A percentile compares a stretch with the other conserved stretches of the same genome.
Evolutionary conservation across 2,888 invertebrate genomes (phyloP).

Genomic region (Nomada goodeniana): DNA sequence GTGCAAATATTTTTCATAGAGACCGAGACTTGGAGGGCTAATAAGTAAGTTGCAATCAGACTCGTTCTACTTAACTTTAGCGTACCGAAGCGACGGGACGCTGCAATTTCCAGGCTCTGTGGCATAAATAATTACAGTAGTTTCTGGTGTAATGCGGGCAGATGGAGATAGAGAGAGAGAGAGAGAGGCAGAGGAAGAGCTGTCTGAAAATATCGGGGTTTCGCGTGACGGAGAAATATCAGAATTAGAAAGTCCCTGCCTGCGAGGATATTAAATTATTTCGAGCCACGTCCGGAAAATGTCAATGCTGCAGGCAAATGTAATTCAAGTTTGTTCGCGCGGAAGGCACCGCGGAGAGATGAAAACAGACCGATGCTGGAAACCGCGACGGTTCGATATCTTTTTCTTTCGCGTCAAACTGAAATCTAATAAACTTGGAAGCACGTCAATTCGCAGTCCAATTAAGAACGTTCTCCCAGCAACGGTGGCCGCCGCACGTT

Average conservation of each 20-base stretch:
- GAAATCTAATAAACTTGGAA: slow-evolving; percentile 40
- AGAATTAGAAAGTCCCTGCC: slow-evolving; percentile 1
- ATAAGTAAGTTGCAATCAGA: no score
- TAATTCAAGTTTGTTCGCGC: slow-evolving; percentile 18
- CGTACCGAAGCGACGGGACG: no score
- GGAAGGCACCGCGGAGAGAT: not conserved
- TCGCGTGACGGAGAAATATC: not conserved
- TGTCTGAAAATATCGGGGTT: not conserved
- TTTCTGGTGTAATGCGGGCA: no score
- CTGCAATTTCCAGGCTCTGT: no score
- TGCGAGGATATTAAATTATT: slow-evolving; percentile 36
- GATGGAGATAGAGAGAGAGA: no score
- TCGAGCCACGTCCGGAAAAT: slow-evolving; percentile 5
- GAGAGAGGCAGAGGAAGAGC: not conserved
- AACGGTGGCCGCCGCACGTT: not conserved
- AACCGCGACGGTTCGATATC: slow-evolving; percentile 15
- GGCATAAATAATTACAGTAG: no score
- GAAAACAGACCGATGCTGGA: not conserved
- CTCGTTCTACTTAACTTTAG: no score
- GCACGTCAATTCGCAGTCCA: slow-evolving; percentile 49
- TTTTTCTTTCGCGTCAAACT: slow-evolving; percentile 31
- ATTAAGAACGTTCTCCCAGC: slow-evolving; percentile 37
- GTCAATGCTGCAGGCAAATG: not conserved
- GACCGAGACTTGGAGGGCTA: no score
- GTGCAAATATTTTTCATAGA: no score